phyloP scores from a whole-genome alignment of 2,113 vertebrate species.

The western clawed frog (Xenopus tropicalis) region DNA sequence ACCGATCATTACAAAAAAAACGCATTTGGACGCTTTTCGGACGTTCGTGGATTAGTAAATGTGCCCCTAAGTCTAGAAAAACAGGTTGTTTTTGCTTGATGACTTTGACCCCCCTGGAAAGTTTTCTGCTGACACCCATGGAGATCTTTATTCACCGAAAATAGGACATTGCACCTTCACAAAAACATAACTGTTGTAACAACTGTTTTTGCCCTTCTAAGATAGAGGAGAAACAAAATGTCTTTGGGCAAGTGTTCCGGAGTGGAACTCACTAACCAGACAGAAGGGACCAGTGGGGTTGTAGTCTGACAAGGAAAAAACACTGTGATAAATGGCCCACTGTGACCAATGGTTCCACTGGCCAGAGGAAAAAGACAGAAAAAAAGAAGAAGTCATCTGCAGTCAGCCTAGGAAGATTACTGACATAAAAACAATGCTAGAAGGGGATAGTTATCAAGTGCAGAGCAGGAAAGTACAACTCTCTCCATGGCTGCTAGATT shows the following conservation, averaged over 20 bases:
- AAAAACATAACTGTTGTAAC: no score
- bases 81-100: no score
- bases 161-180: no score
- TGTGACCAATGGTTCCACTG: slow-evolving; percentile 49
- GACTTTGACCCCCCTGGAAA: no score
- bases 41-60: no score
- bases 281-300: slow-evolving; percentile 45
- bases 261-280: slow-evolving; percentile 20
- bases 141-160: no score
- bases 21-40: no score
- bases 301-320: slow-evolving; percentile 50
- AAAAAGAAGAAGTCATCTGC: slow-evolving; percentile 57
- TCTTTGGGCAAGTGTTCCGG: slow-evolving; percentile 8
- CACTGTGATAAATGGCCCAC: slow-evolving; percentile 51
- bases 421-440: slow-evolving; percentile 65
- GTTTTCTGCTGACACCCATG: no score
- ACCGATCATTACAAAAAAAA: no score
- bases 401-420: slow-evolving; percentile 66
- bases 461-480: slow-evolving; percentile 63
- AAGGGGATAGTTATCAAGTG: slow-evolving; percentile 66
- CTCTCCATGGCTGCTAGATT: slow-evolving; percentile 59
- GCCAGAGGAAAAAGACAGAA: slow-evolving; percentile 47
- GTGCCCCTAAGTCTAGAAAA: no score
- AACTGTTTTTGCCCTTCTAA: background rate
- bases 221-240: slow-evolving; percentile 7